Conservation (phyloP, 1,140 invertebrate species). For the Ooceraea biroi region DNA sequence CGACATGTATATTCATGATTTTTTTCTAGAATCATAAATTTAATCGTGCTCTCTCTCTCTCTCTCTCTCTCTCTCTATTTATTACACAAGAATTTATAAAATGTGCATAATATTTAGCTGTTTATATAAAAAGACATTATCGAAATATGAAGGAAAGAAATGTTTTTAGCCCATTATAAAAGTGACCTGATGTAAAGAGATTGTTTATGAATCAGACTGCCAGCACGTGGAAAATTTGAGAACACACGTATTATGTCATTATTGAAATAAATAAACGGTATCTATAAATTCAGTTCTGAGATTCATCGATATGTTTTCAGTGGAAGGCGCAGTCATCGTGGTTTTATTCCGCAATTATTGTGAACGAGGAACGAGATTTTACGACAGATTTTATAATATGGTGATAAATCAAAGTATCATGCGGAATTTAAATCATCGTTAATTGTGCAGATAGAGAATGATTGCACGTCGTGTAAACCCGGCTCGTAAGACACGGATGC, state of each 20-base stretch:
- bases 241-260: too few species aligned
- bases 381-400: background rate
- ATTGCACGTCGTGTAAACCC: conserved; percentile 61
- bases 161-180: background rate
- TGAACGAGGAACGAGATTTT: background rate
- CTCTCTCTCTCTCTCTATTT: too few species aligned
- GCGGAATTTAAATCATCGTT: conserved; percentile 9
- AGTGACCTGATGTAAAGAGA: too few species aligned
- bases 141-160: background rate
- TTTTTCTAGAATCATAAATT: conserved; percentile 24
- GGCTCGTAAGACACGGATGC: conserved; percentile 34
- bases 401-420: background rate
- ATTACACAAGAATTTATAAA: background rate
- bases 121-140: background rate
- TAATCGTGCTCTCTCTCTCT: conserved; percentile 6
- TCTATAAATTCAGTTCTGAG: too few species aligned
- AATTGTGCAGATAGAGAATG: conserved; percentile 21
- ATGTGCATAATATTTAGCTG: background rate
- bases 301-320: background rate
- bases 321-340: background rate
- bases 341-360: background rate
- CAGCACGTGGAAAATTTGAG: too few species aligned
- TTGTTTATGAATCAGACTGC: too few species aligned
- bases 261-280: too few species aligned
- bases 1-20: background rate